A percentile compares a stretch with the other conserved stretches of the same genome.
phyloP scores from a whole-genome alignment of 2,888 invertebrate genomes.

The Cantharis nigra region DNA sequence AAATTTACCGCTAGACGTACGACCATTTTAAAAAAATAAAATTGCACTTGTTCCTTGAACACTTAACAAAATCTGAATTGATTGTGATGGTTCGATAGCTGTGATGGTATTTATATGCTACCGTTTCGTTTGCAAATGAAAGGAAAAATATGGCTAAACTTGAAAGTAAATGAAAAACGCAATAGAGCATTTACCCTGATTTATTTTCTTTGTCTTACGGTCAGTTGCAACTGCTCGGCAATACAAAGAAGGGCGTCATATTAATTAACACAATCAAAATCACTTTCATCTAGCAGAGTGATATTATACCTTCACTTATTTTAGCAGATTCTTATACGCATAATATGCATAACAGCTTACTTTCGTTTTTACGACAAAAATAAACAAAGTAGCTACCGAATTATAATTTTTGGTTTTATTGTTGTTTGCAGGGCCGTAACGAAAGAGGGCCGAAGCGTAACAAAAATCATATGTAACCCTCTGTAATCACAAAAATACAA shows the following conservation, averaged over 20 bases:
- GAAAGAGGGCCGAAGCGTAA: not conserved
- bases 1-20: slow-evolving; percentile 60
- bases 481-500: not conserved
- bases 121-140: slow-evolving; percentile 37
- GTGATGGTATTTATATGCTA: slow-evolving; percentile 36
- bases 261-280: slow-evolving; percentile 23
- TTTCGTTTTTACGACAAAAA: not conserved
- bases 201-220: slow-evolving; percentile 18
- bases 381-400: not conserved
- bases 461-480: not conserved
- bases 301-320: slow-evolving; percentile 24
- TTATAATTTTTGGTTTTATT: no score
- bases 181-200: slow-evolving; percentile 33
- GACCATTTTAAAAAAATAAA: slow-evolving; percentile 51
- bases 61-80: slow-evolving; percentile 29
- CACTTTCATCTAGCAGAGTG: slow-evolving; percentile 19
- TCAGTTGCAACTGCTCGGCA: slow-evolving; percentile 9
- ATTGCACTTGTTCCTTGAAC: slow-evolving; percentile 11
- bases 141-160: slow-evolving; percentile 39
- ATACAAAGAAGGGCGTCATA: slow-evolving; percentile 13
- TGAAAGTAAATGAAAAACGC: slow-evolving; percentile 39
- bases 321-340: not conserved
- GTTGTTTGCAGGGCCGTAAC: not conserved
- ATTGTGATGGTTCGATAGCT: slow-evolving; percentile 28
- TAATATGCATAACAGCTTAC: not conserved